phyloP scores from a whole-genome alignment of 2,797 vertebrate species.

The Otolemur crassicaudatus region DNA sequence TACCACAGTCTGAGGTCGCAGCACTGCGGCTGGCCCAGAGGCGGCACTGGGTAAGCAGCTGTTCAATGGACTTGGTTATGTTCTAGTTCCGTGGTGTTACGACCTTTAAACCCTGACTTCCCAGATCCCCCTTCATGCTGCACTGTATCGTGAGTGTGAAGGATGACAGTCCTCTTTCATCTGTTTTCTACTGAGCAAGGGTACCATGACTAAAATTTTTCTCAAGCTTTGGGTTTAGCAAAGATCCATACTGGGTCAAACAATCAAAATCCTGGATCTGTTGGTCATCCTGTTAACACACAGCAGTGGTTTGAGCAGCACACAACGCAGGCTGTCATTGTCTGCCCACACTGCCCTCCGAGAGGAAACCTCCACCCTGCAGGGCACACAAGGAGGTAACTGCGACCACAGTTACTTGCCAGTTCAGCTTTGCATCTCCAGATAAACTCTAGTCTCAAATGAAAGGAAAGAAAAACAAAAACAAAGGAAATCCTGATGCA shows the following conservation, averaged over 20 bases:
- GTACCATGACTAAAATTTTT: slow-evolving; percentile 53
- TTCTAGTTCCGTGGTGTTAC: background rate
- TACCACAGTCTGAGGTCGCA: background rate
- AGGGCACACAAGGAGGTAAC: background rate
- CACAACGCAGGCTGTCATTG: background rate
- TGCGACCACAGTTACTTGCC: background rate
- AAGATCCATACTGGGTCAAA: slow-evolving; percentile 36
- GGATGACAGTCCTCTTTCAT: background rate
- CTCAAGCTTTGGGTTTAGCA: slow-evolving; percentile 49
- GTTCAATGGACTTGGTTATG: slow-evolving; percentile 1
- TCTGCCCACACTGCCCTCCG: background rate
- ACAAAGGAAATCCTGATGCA: background rate
- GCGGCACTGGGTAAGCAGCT: slow-evolving; percentile 2
- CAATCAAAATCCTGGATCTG: slow-evolving; percentile 43
- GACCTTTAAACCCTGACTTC: slow-evolving; percentile 41
- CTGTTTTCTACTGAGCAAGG: slow-evolving; percentile 19
- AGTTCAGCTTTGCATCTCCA: slow-evolving; percentile 31
- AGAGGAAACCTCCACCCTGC: slow-evolving; percentile 4
- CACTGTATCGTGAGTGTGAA: background rate
- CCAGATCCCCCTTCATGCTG: background rate
- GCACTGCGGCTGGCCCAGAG: background rate
- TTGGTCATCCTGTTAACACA: slow-evolving; percentile 56
- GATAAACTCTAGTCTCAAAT: slow-evolving; percentile 33
- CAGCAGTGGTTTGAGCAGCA: slow-evolving; percentile 18
- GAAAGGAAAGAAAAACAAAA: slow-evolving; percentile 1